Evolutionary conservation across 2,797 vertebrate species (phyloP).

Genomic region (Lepidocolaptes lacrymiger): DNA sequence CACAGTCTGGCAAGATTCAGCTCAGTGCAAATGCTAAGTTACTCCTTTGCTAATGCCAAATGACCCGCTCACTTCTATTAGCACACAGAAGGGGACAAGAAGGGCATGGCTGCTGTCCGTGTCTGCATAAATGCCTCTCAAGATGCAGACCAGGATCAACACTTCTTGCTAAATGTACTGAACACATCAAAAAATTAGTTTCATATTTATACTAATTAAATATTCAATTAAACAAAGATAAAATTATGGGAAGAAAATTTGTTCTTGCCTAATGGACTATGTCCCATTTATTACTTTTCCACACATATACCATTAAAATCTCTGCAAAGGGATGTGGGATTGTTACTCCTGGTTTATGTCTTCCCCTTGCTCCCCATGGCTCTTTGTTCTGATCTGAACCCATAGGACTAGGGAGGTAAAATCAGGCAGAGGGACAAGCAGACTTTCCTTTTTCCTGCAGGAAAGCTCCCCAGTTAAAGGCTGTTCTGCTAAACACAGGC

Average conservation of each 20-base stretch:
- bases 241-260: constrained; percentile 78
- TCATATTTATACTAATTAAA: constrained; percentile 82
- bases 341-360: constrained; percentile 29
- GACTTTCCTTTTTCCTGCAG: not conserved
- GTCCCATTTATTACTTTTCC: constrained; percentile 76
- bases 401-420: not conserved
- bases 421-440: not conserved
- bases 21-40: constrained; percentile 98
- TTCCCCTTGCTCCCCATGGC: not conserved
- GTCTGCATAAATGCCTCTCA: constrained; percentile 49
- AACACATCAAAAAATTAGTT: constrained; percentile 72
- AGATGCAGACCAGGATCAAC: constrained; percentile 37
- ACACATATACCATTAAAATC: constrained; percentile 74
- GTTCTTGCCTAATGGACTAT: constrained; percentile 83
- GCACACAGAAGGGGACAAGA: constrained; percentile 80
- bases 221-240: constrained; percentile 86
- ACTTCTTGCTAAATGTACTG: constrained; percentile 75
- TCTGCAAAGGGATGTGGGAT: constrained; percentile 8
- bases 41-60: constrained; percentile 96
- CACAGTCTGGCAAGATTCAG: constrained; percentile 92
- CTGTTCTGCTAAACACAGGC: not conserved
- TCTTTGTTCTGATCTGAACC: constrained; percentile 51
- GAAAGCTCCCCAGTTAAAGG: not conserved
- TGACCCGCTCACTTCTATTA: constrained; percentile 97
- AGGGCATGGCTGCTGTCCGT: constrained; percentile 68